A percentile compares a stretch with the other conserved stretches of the same genome.
Conservation (phyloP, 1,140 invertebrate species). For the Adelges cooleyi region DNA sequence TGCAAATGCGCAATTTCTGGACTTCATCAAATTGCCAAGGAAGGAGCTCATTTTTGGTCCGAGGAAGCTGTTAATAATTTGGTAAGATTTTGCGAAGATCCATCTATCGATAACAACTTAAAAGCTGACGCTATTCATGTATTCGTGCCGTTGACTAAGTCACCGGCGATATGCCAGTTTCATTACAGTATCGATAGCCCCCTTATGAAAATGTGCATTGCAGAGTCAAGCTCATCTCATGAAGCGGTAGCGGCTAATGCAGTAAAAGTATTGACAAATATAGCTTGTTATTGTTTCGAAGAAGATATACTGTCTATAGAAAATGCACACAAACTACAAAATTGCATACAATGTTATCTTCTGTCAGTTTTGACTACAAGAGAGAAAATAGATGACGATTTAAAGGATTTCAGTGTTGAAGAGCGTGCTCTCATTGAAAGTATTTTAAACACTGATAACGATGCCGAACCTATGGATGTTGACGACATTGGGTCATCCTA, state of each 20-base stretch:
- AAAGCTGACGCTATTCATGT: constrained; percentile 40
- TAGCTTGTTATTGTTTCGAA: constrained; percentile 52
- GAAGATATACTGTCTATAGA: constrained; percentile 6
- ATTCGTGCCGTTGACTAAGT: constrained; percentile 41
- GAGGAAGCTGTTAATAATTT: constrained; percentile 52
- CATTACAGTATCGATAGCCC: constrained; percentile 42
- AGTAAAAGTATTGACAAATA: constrained; percentile 51
- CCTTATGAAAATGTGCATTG: constrained; percentile 43
- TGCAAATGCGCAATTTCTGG: constrained; percentile 62
- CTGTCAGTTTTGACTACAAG: neutral
- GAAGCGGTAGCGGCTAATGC: constrained; percentile 54
- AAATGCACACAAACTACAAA: neutral
- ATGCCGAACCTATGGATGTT: neutral
- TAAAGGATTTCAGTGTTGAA: neutral
- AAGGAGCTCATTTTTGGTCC: constrained; percentile 72
- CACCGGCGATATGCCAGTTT: constrained; percentile 44
- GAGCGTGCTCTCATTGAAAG: neutral
- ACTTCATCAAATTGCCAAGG: constrained; percentile 59
- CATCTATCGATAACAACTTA: constrained; percentile 33
- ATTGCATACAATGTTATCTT: constrained; percentile 18
- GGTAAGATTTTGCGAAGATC: neutral
- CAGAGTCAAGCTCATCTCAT: constrained; percentile 49
- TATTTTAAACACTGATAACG: neutral
- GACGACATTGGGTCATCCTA: neutral
- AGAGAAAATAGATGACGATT: neutral